Base-by-base conservation (phyloP, 2,797 vertebrate genomes). In the Menidia menidia region DNA sequence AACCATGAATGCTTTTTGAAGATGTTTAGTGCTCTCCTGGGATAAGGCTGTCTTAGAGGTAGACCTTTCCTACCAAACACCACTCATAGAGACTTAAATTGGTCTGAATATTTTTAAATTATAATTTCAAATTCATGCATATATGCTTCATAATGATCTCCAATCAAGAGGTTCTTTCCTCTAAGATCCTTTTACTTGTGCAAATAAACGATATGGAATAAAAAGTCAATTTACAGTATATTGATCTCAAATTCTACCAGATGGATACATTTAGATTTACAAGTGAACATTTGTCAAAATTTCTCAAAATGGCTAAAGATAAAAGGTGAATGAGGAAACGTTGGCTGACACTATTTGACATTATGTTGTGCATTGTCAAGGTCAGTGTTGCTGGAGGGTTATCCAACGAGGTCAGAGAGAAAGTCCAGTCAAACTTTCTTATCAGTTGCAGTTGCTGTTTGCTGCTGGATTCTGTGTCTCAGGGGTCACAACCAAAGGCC, bases 1-100 rank as follows among this genome's bases (percentile, higher is more conserved):
- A 84, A 89, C 71, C 82, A 54, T 73, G 69, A 70, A 86, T 81
- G 80, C 59, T 68, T 80, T 93, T 92, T 92, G 92, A 93, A 92
- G 90, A 88, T 79, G 77, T 4, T 52, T 60, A 50, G 30, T 58
- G 66, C 72, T 91, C 93, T 87, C 88, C 60, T 60, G 90, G 91
- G 89, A 91, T 69, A 64, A 75, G 68, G 64, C 86, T 80, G 85
- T 78, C 81, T 73, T 73, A 67, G 74, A 57, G 70, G 73, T 64
- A 77, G 85, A 91, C 88, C 85, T 80, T 84, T 78, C 76, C 73
- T 73, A 67, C 58, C 64, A 62, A 79, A 86, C 85, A 87, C 86
- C 66, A 76, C 80, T 88, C 84, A 77, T 73, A 79, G 55, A 71
- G 62, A 87, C 73, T 78, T 75, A 87, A 91, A 88, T 87, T 86